Evolutionary conservation across 2,888 invertebrate species (phyloP), one percentile per base, ranked within the genome.

Genomic region (Melanotus villosus): DNA sequence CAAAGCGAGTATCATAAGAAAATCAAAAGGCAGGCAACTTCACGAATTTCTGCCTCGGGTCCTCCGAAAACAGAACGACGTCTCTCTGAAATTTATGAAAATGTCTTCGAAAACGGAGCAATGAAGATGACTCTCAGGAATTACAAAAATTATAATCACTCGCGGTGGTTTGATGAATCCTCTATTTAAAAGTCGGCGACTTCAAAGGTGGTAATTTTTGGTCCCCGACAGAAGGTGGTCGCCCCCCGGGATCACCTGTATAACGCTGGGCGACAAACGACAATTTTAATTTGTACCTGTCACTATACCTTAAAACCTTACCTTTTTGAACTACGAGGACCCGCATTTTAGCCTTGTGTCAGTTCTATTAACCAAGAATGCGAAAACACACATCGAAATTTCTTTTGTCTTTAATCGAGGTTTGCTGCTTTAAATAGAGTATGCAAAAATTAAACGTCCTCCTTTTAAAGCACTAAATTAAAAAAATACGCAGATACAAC

Each of bases 221-320:
- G 79, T 77, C 79, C 75, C 75, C n/a, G 76, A 76, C 80, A 75
- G 79, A 77, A 80, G 80, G 80, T 79, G 78, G 76, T 72, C 78
- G 77, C 77, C 79, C 79, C 81, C 80, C 71, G 76, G 74, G 58
- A 76, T 76, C 74, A 74, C 68, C 69, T 67, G 65, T 75, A 75
- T 76, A 74, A 75, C 77, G 75, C 50, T 73, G 70, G 78, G 81
- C 81, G 82, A 83, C 83, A 82, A 82, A 82, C 79, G 82, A 82
- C 83, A 81, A 81, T 80, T 78, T 77, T 74, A 74, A 74, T 75
- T 78, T 80, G 77, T 80, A 80, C 80, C 82, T 81, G 82, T 81
- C 81, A 80, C 76, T 78, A 77, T 69, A 50, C 26, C 6, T 30
- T 50, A 26, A 26, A 68, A n/a, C 69, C 58, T 69, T 70, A 34